Conservation (phyloP, 1,140 invertebrate genomes). For the Leptinotarsa lineolata region DNA sequence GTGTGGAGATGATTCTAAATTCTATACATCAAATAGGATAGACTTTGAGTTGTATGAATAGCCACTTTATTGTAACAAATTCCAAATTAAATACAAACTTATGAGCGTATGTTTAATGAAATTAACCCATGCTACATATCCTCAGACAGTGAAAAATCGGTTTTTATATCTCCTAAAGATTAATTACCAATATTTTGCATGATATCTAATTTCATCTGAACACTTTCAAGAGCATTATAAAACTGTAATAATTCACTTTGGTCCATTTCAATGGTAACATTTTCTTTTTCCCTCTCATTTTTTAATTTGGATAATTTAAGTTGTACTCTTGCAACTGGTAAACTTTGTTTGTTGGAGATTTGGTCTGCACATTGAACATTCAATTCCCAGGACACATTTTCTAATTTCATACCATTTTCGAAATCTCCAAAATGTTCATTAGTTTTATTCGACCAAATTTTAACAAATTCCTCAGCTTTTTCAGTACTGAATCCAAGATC, state of each 20-base stretch:
- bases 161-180: neutral
- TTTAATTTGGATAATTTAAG: conserved; percentile 43
- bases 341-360: conserved; percentile 35
- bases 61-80: neutral
- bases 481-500: conserved; percentile 42
- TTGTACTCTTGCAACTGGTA: conserved; percentile 41
- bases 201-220: conserved; percentile 51
- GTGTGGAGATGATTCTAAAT: conserved; percentile 70
- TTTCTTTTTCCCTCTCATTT: conserved; percentile 37
- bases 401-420: conserved; percentile 43
- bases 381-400: conserved; percentile 48
- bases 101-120: too few species aligned
- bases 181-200: conserved; percentile 30
- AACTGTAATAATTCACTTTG: conserved; percentile 45
- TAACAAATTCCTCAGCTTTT: conserved; percentile 52
- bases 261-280: conserved; percentile 44
- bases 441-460: conserved; percentile 45
- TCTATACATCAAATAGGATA: conserved; percentile 87
- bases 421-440: conserved; percentile 49
- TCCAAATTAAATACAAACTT: too few species aligned
- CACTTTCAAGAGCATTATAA: conserved; percentile 50
- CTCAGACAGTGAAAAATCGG: too few species aligned
- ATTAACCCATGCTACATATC: too few species aligned
- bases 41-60: conserved; percentile 87
- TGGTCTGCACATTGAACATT: conserved; percentile 45